Conservation (phyloP, 2,113 vertebrate species). For the Brevimyrus niger region DNA sequence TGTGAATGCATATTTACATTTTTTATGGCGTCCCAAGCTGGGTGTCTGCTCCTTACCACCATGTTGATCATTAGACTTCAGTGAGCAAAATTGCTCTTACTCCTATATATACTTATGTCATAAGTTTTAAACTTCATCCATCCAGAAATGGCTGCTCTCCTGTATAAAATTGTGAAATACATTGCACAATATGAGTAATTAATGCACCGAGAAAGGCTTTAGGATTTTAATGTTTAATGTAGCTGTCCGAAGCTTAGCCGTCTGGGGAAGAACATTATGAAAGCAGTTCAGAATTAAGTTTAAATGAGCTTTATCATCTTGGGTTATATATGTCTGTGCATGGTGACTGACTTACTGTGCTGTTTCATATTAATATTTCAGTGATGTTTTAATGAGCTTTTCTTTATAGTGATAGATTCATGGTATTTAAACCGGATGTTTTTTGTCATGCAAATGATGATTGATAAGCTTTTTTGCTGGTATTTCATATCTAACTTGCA, state of each 20-base stretch:
- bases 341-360: not conserved
- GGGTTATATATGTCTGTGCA: not conserved
- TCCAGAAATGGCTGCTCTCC: not conserved
- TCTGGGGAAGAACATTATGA: not conserved
- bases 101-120: not conserved
- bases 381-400: not conserved
- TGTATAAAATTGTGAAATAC: not conserved
- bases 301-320: not conserved
- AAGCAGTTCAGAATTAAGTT: not conserved
- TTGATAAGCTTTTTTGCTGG: not conserved
- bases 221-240: not conserved
- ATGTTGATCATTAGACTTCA: not conserved
- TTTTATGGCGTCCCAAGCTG: not conserved
- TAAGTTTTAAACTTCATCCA: not conserved
- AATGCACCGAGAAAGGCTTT: not conserved
- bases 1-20: not conserved
- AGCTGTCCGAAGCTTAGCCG: not conserved
- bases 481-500: not conserved
- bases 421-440: not conserved
- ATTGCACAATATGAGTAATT: not conserved
- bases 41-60: not conserved
- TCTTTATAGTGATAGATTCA: not conserved
- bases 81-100: not conserved
- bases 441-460: not conserved
- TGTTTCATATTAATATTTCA: not conserved